These are phyloP conservation scores for Centropristis striata DNA, from an alignment of 2,113 vertebrate genomes.

Conservation along the genomic window DNA sequence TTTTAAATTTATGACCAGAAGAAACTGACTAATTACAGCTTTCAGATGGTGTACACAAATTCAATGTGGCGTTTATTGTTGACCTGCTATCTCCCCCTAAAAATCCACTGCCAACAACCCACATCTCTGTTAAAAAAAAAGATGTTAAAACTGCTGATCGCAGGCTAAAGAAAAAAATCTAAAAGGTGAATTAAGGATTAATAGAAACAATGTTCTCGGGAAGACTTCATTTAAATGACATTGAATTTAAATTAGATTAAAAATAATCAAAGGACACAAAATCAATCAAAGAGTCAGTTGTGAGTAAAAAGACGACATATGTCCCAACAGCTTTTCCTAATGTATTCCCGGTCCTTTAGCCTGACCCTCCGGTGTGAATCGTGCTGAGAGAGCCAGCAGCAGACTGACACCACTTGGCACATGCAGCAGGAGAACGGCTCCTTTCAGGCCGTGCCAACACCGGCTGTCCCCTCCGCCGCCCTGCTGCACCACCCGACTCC, in stretches of 20 bases:
- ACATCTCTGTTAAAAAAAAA: no score
- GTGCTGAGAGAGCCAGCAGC: slow-evolving; percentile 64
- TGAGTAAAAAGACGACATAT: slow-evolving; percentile 61
- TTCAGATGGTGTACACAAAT: no score
- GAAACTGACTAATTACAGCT: no score
- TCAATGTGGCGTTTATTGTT: no score
- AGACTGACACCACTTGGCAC: slow-evolving; percentile 81
- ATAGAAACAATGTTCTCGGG: background rate
- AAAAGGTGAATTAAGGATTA: background rate
- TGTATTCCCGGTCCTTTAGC: slow-evolving; percentile 57
- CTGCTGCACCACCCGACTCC: slow-evolving; percentile 30
- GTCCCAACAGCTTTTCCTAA: slow-evolving; percentile 69
- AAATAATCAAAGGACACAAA: slow-evolving; percentile 33
- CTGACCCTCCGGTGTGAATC: slow-evolving; percentile 59
- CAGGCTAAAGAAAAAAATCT: background rate
- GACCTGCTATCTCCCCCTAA: no score
- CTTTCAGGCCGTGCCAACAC: slow-evolving; percentile 75
- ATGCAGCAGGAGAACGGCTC: slow-evolving; percentile 52
- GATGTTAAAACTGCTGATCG: background rate
- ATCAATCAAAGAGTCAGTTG: slow-evolving; percentile 48
- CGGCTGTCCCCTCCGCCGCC: slow-evolving; percentile 48
- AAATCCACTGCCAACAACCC: no score
- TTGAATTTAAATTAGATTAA: slow-evolving; percentile 18
- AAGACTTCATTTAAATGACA: background rate
- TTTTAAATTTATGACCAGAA: no score